Evolutionary conservation across 2,888 invertebrate genomes (phyloP), one percentile per base, ranked within the genome.

Genomic region (Oscheius onirici): DNA sequence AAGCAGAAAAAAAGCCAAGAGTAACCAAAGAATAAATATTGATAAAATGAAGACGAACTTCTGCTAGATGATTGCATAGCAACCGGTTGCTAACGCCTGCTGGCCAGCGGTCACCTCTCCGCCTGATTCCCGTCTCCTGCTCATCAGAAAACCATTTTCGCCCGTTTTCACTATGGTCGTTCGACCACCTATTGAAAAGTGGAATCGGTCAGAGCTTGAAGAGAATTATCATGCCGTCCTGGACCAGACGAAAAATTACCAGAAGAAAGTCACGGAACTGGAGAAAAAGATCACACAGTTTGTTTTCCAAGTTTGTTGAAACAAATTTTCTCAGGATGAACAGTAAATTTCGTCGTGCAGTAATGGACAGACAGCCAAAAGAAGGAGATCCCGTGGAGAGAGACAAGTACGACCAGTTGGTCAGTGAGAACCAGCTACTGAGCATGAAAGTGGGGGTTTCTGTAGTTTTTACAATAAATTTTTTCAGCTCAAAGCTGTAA

Each of bases 201-300:
- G 86, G 86, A 82, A 72, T 34, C 77, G 86, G 26, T 75, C 79
- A 41, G 82, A 86, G 63, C 71, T 86, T n/a, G 86, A 86, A 46
- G 85, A 86, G 57, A 74, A 77, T 28, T 86, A 78, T 66, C 84
- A 86, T 69, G 69, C 74, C 20, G 57, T 80, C 44, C 72, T 75
- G 40, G 74, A 68, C 28, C 72, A 79, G 22, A 66, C 77, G 43
- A 68, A 71, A 40, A 75, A 72, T 40, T 54, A 75, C 43, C 80
- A 80, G 55, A 80, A 82, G 69, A 78, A 77, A 49, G 76, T 79
- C 24, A 78, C 76, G 55, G 77, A 78, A 41, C 63, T 82, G 46
- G 83, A 85, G 60, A 84, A 81, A 69, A 72, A 82, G 55, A 55
- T 84, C 10, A 75, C 74, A 68, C 73, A 72, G 84, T 84, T 34